Evolutionary conservation across 2,797 vertebrate species (phyloP).

Genomic region (Dallia pectoralis): DNA sequence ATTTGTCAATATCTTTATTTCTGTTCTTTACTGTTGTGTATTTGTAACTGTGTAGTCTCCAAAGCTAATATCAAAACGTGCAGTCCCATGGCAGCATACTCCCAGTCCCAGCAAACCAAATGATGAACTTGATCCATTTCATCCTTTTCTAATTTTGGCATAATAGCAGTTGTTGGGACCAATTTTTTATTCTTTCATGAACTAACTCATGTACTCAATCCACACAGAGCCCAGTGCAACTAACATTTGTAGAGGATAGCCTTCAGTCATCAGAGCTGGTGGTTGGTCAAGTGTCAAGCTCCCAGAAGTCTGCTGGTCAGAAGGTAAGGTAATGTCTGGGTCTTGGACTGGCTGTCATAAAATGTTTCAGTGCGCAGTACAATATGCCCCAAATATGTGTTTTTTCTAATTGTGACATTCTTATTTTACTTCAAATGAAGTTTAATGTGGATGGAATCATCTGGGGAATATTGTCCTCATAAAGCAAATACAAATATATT

Average conservation of each 20-base stretch:
- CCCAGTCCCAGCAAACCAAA: background rate
- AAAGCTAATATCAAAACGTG: background rate
- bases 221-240: slow-evolving; percentile 73
- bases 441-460: background rate
- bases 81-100: background rate
- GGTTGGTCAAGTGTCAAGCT: slow-evolving; percentile 76
- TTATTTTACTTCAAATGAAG: slow-evolving; percentile 3
- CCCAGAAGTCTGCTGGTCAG: slow-evolving; percentile 73
- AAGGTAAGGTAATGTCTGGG: slow-evolving; percentile 77
- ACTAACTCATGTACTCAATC: slow-evolving; percentile 10
- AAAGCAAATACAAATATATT: slow-evolving; percentile 1
- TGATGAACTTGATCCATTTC: background rate
- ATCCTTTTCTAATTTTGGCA: background rate
- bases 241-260: slow-evolving; percentile 83
- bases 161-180: background rate
- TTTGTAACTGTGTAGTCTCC: background rate
- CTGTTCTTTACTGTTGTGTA: background rate
- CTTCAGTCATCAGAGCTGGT: slow-evolving; percentile 77
- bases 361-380: background rate
- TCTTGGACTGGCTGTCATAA: background rate
- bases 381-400: background rate
- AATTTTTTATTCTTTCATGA: slow-evolving; percentile 8
- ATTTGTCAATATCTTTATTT: background rate
- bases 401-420: background rate
- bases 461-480: slow-evolving; percentile 12